A percentile compares a stretch with the other conserved stretches of the same genome.
These are phyloP conservation scores for Hecatera dysodea DNA, from an alignment of 2,888 invertebrate species.

Conservation along the genomic window DNA sequence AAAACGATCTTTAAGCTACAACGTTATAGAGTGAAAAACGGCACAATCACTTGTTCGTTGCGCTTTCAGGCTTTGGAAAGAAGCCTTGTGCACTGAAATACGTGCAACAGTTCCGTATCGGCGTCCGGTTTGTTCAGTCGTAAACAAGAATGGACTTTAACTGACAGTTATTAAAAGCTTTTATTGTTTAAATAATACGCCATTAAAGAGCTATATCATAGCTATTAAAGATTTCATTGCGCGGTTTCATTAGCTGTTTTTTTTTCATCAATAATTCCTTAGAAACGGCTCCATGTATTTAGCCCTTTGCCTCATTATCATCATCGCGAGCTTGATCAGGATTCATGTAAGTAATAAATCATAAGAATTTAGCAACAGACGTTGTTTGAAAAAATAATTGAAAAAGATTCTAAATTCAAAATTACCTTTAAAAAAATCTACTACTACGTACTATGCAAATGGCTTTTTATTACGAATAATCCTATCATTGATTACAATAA, in stretches of 20 bases:
- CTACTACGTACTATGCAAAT: no score
- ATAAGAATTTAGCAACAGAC: background rate
- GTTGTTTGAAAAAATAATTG: no score
- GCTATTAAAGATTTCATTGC: background rate
- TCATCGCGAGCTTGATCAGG: constrained; percentile 86
- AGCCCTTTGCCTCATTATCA: constrained; percentile 74
- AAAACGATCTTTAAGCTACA: constrained; percentile 16
- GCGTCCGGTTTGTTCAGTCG: constrained; percentile 21
- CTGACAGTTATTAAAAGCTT: background rate
- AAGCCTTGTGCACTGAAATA: constrained; percentile 24
- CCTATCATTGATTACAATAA: background rate
- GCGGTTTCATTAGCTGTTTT: background rate
- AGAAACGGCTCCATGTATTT: constrained; percentile 42
- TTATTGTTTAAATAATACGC: background rate
- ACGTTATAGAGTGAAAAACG: constrained; percentile 13
- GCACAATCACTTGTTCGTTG: background rate
- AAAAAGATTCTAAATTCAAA: no score
- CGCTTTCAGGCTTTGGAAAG: constrained; percentile 21
- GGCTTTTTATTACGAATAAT: background rate
- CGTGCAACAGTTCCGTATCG: constrained; percentile 34
- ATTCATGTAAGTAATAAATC: constrained; percentile 80
- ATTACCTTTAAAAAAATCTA: no score
- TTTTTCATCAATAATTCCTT: background rate
- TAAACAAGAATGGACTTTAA: constrained; percentile 8
- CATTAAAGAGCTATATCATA: background rate